Base-by-base conservation (phyloP, 35 echinoderm and acorn worm species). In the Antedon bifida region DNA sequence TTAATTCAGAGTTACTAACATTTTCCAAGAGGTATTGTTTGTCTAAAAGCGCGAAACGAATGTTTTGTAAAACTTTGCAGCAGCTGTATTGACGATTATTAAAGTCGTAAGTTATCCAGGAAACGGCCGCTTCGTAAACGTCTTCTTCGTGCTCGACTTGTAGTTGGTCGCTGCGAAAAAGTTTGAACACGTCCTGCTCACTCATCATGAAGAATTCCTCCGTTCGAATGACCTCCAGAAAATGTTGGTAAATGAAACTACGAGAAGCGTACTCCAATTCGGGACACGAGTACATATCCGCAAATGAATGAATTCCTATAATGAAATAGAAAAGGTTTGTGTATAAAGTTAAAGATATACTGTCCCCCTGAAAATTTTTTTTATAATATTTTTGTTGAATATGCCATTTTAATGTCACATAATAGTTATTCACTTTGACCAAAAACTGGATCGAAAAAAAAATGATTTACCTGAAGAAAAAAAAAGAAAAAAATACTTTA, bases 171-270 rank as follows among this genome's bases (percentile, higher is more conserved):
- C 91, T 99, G 51, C 86, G 89, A 11, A 99, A 88, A 21, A 99
- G 86, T 23, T 85, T 80, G 32, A 92, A 88, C 38, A 99, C 88
- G 26, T 92, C 90, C 74, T 99, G 90, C 83, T 99, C 95, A 0
- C 91, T 82, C 76, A 89, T 91, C 11, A 99, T 81, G 83, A 99
- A 99, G 80, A 99, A 99, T 29, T 99, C 94, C 51, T 99, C 95
- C 0, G 95, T 90, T 32, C 83, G 79, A 56, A 99, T 87, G 4
- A 99, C 95, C 76, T 99, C 95, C 11, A 85, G 95, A 80, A 99
- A 99, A 76, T 99, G 95, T 74, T 99, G 95, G 83, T 99, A 99
- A 81, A 99, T 93, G 80, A 99, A 99, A 5, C 95, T 86, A 16
- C 88, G 84, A 39, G 90, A 89, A 31, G 84, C 83, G 39, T 90